Percentiles rank a stretch among this genome's conserved stretches.
Evolutionary conservation across 1,140 invertebrate genomes (phyloP).

Genomic region (Drosophila nigrodunni): DNA sequence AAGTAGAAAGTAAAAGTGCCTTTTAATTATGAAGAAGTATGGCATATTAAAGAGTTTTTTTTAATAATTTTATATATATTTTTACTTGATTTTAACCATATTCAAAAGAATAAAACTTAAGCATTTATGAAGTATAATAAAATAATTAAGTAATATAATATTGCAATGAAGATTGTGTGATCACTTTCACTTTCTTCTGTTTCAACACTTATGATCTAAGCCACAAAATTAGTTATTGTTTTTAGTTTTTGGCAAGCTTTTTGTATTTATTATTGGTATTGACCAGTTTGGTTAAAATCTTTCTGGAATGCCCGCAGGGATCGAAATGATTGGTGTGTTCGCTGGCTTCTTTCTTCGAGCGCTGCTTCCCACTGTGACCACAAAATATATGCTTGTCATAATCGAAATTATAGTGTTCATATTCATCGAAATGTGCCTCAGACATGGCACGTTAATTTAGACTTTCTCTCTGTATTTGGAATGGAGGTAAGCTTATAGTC

Average conservation of each 20-base stretch:
- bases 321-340: constrained; percentile 95
- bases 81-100: not conserved
- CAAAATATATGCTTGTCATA: constrained; percentile 94
- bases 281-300: constrained; percentile 93
- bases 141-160: not conserved
- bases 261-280: constrained; percentile 92
- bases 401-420: constrained; percentile 96
- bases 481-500: not conserved
- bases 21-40: not conserved
- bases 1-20: not conserved
- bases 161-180: not conserved
- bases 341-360: constrained; percentile 93
- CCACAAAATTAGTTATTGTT: not conserved
- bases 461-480: not conserved
- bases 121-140: not conserved
- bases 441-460: constrained; percentile 60
- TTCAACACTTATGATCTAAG: constrained; percentile 26
- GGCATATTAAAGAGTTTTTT: not conserved
- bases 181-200: constrained; percentile 22
- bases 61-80: not conserved
- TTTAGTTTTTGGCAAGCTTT: constrained; percentile 69
- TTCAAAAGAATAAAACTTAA: not conserved
- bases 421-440: constrained; percentile 91
- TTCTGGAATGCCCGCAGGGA: constrained; percentile 94
- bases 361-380: constrained; percentile 93